A percentile compares a stretch with the other conserved stretches of the same genome.
Evolutionary conservation across 2,888 invertebrate genomes (phyloP).

Genomic region (Lepidochrysops patricia): DNA sequence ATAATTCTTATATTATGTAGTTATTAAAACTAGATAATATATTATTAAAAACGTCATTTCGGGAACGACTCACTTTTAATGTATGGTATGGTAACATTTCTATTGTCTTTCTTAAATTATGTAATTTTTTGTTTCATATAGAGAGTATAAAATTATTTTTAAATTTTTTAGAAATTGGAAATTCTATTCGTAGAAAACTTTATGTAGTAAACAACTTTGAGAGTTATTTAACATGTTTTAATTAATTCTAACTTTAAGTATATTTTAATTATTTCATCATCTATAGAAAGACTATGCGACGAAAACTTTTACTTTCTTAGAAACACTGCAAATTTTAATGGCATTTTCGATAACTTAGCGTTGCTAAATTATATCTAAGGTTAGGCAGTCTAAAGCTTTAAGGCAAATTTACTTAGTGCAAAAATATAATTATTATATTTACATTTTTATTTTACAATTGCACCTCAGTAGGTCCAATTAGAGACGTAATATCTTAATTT

Average conservation of each 20-base stretch:
- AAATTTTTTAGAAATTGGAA: background rate
- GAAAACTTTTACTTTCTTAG: background rate
- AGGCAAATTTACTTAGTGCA: slow-evolving; percentile 21
- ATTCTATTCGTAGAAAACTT: no score
- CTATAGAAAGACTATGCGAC: no score
- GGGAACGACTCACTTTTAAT: background rate
- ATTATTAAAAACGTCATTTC: background rate
- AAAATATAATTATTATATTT: slow-evolving; percentile 27
- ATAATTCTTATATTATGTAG: no score
- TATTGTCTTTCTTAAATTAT: background rate
- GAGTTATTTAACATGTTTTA: background rate
- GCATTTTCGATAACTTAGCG: background rate
- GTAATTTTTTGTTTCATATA: background rate
- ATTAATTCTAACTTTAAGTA: no score
- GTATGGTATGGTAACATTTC: background rate
- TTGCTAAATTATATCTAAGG: background rate
- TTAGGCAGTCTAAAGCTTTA: slow-evolving; percentile 14
- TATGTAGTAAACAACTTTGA: no score
- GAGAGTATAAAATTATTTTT: background rate
- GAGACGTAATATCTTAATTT: background rate
- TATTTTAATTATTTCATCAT: background rate
- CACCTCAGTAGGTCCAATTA: background rate
- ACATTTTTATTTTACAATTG: slow-evolving; percentile 3
- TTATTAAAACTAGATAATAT: no score
- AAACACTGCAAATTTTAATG: background rate